A percentile compares a stretch with the other conserved stretches of the same genome.
phyloP scores from a whole-genome alignment of 2,888 invertebrate species.

The Caenorhabditis doughertyi region DNA sequence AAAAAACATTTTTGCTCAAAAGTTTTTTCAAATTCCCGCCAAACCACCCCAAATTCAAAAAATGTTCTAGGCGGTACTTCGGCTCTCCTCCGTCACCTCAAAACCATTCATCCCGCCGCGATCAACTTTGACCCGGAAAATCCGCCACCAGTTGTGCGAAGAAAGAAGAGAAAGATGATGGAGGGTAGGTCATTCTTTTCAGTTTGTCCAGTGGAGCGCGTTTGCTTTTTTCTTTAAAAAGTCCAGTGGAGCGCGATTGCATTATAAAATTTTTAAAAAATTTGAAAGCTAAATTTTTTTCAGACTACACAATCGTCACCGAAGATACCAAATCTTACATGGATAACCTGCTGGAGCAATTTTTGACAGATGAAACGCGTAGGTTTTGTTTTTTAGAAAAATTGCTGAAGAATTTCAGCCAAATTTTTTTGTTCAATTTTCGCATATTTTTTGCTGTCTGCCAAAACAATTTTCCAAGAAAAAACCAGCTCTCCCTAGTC shows the following conservation, averaged over 20 bases:
- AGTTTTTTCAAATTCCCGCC: too few species aligned
- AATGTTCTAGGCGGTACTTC: slow-evolving; percentile 56
- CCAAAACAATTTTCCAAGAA: too few species aligned
- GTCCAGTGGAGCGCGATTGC: not conserved
- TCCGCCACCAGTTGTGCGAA: slow-evolving; percentile 40
- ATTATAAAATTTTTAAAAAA: slow-evolving; percentile 11
- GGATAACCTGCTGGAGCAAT: slow-evolving; percentile 51
- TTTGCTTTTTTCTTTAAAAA: slow-evolving; percentile 3
- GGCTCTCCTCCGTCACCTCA: slow-evolving; percentile 57
- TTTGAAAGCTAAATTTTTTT: slow-evolving; percentile 21
- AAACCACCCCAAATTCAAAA: too few species aligned
- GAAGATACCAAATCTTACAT: slow-evolving; percentile 51
- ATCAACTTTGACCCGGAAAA: slow-evolving; percentile 60
- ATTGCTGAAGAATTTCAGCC: not conserved
- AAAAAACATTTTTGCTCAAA: too few species aligned
- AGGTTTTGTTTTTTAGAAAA: not conserved
- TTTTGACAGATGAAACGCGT: slow-evolving; percentile 31
- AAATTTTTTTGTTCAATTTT: too few species aligned
- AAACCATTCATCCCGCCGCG: slow-evolving; percentile 51
- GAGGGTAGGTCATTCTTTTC: slow-evolving; percentile 5
- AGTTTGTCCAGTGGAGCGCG: slow-evolving; percentile 5
- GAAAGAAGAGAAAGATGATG: slow-evolving; percentile 37
- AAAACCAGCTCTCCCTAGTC: too few species aligned
- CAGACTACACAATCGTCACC: slow-evolving; percentile 45
- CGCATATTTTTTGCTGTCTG: too few species aligned